Evolutionary conservation across 2,888 invertebrate species (phyloP).

Genomic region (Erebia palarica): DNA sequence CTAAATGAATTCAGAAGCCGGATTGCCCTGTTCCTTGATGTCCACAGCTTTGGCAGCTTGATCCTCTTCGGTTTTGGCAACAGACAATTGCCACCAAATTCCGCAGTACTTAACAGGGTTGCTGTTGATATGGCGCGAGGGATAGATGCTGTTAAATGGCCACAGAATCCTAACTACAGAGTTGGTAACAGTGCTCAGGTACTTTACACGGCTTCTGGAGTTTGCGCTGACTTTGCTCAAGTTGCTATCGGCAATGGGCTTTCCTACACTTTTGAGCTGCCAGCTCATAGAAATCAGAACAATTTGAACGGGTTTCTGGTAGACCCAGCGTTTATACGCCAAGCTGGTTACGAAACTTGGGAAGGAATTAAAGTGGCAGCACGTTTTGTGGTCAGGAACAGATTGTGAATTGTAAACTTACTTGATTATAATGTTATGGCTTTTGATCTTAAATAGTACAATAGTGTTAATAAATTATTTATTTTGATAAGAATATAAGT

Average conservation of each 20-base stretch:
- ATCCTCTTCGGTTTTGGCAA: conserved; percentile 69
- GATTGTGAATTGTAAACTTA: background rate
- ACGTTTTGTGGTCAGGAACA: conserved; percentile 52
- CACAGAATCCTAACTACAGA: conserved; percentile 65
- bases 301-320: conserved; percentile 33
- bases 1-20: conserved; percentile 69
- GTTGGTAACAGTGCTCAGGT: conserved; percentile 77
- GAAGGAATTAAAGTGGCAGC: conserved; percentile 81
- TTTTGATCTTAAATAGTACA: background rate
- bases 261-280: conserved; percentile 80
- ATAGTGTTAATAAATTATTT: background rate
- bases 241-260: conserved; percentile 22
- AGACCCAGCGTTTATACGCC: conserved; percentile 74
- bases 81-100: conserved; percentile 74
- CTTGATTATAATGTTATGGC: background rate
- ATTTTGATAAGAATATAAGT: background rate
- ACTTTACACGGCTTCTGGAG: conserved; percentile 83
- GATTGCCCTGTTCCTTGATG: conserved; percentile 85
- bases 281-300: conserved; percentile 48
- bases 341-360: conserved; percentile 84
- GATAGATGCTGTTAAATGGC: conserved; percentile 73
- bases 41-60: conserved; percentile 89
- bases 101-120: conserved; percentile 60
- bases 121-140: conserved; percentile 69
- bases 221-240: conserved; percentile 82